phyloP scores from a whole-genome alignment of 2,888 invertebrate genomes.

The Drosophila ezoana region DNA sequence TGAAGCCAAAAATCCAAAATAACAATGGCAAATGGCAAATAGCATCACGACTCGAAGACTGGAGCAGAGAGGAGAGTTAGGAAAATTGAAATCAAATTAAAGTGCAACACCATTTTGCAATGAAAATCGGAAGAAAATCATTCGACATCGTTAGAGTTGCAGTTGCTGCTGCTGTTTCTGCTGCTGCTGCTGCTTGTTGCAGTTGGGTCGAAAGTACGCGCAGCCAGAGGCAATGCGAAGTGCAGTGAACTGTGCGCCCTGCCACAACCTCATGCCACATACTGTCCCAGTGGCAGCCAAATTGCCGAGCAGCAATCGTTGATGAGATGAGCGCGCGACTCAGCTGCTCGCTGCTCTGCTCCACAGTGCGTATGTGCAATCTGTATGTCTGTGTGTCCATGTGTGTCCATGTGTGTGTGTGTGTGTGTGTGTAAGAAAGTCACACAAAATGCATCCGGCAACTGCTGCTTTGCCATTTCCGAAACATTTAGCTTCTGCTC shows the following conservation, averaged over 20 bases:
- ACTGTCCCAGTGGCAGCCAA: slow-evolving; percentile 31
- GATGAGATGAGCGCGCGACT: slow-evolving; percentile 64
- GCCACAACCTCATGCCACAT: background rate
- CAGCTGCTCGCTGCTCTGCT: slow-evolving; percentile 46
- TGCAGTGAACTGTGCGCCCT: slow-evolving; percentile 47
- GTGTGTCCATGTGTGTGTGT: background rate
- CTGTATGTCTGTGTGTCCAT: slow-evolving; percentile 15
- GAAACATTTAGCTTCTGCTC: slow-evolving; percentile 69
- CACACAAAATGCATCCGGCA: slow-evolving; percentile 69
- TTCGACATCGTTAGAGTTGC: slow-evolving; percentile 46
- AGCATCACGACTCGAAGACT: slow-evolving; percentile 1
- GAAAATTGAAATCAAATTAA: slow-evolving; percentile 69
- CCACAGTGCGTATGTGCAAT: slow-evolving; percentile 55
- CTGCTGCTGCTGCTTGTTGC: slow-evolving; percentile 15
- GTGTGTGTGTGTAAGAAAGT: slow-evolving; percentile 18
- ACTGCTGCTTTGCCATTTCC: slow-evolving; percentile 73
- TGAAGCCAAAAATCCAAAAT: slow-evolving; percentile 37
- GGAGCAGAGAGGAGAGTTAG: background rate
- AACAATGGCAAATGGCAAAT: slow-evolving; percentile 44
- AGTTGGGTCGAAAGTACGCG: slow-evolving; percentile 42
- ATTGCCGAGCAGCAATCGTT: slow-evolving; percentile 52
- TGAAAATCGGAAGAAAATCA: slow-evolving; percentile 65
- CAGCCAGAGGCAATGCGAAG: slow-evolving; percentile 38
- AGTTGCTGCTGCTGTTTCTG: slow-evolving; percentile 20
- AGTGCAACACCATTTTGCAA: slow-evolving; percentile 58